Evolutionary conservation across 2,888 invertebrate species (phyloP), one percentile per base, ranked within the genome.

Genomic region (Amphipoea oculea): DNA sequence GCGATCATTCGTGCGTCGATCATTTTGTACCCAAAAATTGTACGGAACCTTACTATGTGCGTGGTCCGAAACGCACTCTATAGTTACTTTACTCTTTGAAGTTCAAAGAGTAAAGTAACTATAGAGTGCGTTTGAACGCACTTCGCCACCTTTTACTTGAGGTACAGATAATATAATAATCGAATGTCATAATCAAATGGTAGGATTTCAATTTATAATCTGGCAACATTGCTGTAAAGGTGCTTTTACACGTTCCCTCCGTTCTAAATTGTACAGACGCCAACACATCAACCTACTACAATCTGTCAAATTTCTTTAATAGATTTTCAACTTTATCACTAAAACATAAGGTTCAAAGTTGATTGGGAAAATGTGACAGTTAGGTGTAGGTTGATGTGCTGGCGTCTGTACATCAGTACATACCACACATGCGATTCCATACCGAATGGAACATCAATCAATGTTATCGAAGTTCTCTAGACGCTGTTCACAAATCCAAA

Each of bases 141-240:
- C 45, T 29, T 17, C 3, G 5, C 17, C 11, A 48, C 42, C n/a
- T 66, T 42, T 66, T 42, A 66, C 9, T 29, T 45, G 45, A n/a
- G 12, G 20, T 20, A 51, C 51, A 70, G 36, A 29, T 48, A 29
- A 29, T 9, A 3, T 69, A 12, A 51, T 29, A 69, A 7, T 51
- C 12, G 11, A 20, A 29, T 48, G 68, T 54, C 40, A 23, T 60
- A 6, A 11, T 67, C 0, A 36, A 60, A 60, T 76, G n/a, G 76
- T 73, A 76, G 76, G n/a, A 76, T 40, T 40, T 51, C 0, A 40
- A 73, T 51, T 40, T 62, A 20, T 51, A 11, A 40, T 20, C 62
- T 62, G 20, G 62, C 62, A 76, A 62, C 40, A 76, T 62, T 40
- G 1, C 20, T 57, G 57, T 57, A 40, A 70, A 3, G 5, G 5